Conservation (phyloP, 2,797 vertebrate species). For the Peromyscus eremicus region DNA sequence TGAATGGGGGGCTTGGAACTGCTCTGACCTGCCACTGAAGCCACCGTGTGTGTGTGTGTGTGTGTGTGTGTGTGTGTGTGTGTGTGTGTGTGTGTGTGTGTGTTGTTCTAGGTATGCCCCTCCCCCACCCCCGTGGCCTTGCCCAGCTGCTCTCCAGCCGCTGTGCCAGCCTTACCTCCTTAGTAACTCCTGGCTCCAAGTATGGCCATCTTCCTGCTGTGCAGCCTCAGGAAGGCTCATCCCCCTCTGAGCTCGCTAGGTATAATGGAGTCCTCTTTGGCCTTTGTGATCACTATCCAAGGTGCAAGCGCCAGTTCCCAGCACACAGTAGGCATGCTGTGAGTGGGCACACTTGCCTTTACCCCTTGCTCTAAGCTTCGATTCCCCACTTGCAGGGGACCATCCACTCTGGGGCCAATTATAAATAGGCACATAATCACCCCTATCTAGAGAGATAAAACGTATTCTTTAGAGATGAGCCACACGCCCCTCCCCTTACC, state of each 20-base stretch:
- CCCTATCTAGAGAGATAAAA: conserved; percentile 72
- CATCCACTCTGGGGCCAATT: conserved; percentile 76
- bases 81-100: too few species aligned
- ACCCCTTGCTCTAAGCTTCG: neutral
- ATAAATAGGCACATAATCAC: conserved; percentile 73
- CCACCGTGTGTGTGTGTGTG: neutral
- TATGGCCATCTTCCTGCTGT: neutral
- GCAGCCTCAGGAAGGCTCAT: neutral
- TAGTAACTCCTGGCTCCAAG: neutral
- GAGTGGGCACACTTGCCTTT: accelerated
- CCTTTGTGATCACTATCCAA: neutral
- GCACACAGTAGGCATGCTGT: conserved; percentile 28
- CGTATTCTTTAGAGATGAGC: conserved; percentile 55
- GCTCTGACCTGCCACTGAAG: neutral
- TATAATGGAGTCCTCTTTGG: neutral
- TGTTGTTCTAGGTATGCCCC: neutral
- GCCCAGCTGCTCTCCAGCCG: neutral
- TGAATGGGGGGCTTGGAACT: neutral
- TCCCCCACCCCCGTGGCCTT: neutral
- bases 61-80: too few species aligned
- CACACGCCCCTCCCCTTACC: neutral
- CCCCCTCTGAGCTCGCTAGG: neutral
- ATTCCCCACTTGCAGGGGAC: neutral
- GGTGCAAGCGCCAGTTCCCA: neutral
- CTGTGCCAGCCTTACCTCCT: neutral